phyloP scores from a whole-genome alignment of 2,113 vertebrate genomes.

The zebrafish (Danio rerio) region GRCz12tu NC_133194.1:28219001-28219500 shows the following conservation, averaged over 20 bases:
- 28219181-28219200: no score
- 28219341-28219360: slow-evolving; percentile 15
- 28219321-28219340: background rate
- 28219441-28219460: slow-evolving; percentile 14
- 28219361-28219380: background rate
- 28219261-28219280: background rate
- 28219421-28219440: background rate
- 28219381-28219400: background rate
- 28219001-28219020: no score
- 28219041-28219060: no score
- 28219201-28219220: no score
- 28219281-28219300: background rate
- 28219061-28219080: no score
- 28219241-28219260: background rate
- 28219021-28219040: no score
- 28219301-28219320: background rate
- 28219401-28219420: background rate
- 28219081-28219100: no score
- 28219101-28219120: no score
- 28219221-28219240: no score
- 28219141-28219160: no score
- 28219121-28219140: no score
- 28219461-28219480: background rate
- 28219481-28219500: slow-evolving; percentile 6
- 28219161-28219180: no score